phyloP scores from a whole-genome alignment of 2,888 invertebrate species.

The Pollenia amentaria region DNA sequence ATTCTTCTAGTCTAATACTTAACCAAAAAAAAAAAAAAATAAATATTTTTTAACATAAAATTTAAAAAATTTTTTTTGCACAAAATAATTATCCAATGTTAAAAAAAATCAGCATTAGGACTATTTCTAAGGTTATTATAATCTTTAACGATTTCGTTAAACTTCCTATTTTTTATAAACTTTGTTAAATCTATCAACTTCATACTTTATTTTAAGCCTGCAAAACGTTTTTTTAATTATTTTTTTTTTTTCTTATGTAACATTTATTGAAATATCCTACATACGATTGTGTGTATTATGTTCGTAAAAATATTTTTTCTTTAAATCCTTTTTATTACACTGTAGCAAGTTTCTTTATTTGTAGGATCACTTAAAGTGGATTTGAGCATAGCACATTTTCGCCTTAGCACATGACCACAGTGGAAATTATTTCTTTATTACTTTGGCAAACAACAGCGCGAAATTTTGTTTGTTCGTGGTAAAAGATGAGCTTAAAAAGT shows the following conservation, averaged over 20 bases:
- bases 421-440: constrained; percentile 46
- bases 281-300: background rate
- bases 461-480: constrained; percentile 32
- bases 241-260: background rate
- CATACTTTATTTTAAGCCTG: no score
- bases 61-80: no score
- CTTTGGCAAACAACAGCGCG: constrained; percentile 55
- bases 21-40: no score
- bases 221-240: no score
- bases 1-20: no score
- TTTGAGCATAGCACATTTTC: constrained; percentile 54
- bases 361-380: constrained; percentile 52
- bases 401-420: constrained; percentile 64
- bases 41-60: no score
- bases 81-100: no score
- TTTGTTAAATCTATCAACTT: no score
- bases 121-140: no score
- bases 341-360: constrained; percentile 56
- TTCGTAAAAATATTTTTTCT: constrained; percentile 30
- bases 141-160: no score
- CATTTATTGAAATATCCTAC: constrained; percentile 1
- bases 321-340: constrained; percentile 64
- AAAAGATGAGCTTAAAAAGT: constrained; percentile 50
- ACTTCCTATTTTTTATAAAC: no score
- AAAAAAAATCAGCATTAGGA: no score